Conservation (phyloP, 2,888 invertebrate genomes). For the Notodromas monacha region DNA sequence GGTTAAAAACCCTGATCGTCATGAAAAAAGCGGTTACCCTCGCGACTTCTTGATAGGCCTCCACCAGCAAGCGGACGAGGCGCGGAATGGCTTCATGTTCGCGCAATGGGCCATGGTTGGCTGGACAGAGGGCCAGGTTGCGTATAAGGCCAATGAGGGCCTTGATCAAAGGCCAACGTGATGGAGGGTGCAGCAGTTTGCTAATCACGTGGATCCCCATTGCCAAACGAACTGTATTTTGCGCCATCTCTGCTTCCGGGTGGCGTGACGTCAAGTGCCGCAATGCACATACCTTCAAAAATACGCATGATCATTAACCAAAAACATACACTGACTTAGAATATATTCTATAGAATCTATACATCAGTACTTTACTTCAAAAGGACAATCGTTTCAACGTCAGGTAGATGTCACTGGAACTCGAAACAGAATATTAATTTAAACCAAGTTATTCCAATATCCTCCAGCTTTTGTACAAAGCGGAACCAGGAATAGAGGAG, state of each 20-base stretch:
- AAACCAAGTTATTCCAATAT: too few relatives aligned
- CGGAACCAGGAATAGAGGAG: too few relatives aligned
- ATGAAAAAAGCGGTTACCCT: too few relatives aligned
- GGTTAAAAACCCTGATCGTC: too few relatives aligned
- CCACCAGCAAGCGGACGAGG: slow-evolving; percentile 59
- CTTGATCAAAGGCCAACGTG: slow-evolving; percentile 88
- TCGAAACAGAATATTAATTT: too few relatives aligned
- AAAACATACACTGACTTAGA: too few relatives aligned
- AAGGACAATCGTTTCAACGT: too few relatives aligned
- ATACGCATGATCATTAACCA: too few relatives aligned
- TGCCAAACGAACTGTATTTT: slow-evolving; percentile 73
- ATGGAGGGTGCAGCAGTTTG: slow-evolving; percentile 76
- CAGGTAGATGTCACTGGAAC: too few relatives aligned
- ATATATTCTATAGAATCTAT: too few relatives aligned
- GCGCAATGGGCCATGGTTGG: slow-evolving; percentile 72
- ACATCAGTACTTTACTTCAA: too few relatives aligned
- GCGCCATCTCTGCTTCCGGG: slow-evolving; percentile 80
- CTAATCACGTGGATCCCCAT: slow-evolving; percentile 72
- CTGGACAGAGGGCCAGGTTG: slow-evolving; percentile 77
- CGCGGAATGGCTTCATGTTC: slow-evolving; percentile 83
- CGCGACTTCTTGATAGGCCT: slow-evolving; percentile 80
- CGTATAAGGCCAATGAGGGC: slow-evolving; percentile 49
- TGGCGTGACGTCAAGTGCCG: slow-evolving; percentile 89
- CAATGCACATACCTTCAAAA: slow-evolving; percentile 42
- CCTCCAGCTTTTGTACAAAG: too few relatives aligned